These are phyloP conservation scores for Ianthella basta DNA, from an alignment of 37 sponge, comb jelly and placozoan species.

Conservation along the genomic window DNA sequence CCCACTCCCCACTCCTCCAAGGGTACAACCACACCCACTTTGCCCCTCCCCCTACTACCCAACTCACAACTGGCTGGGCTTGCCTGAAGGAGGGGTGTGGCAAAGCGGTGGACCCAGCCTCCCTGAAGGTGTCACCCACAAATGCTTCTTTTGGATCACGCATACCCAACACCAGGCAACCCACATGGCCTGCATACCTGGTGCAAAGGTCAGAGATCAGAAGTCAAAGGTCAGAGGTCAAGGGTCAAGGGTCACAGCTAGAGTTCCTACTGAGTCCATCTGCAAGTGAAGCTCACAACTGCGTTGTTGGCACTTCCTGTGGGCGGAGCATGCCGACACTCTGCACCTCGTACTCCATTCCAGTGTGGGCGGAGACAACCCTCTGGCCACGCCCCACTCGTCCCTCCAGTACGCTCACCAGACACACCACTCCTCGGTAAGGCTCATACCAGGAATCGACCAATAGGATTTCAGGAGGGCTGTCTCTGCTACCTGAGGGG, in stretches of 20 bases:
- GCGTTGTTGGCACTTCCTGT: slow-evolving; percentile 38
- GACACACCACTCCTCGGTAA: slow-evolving; percentile 88
- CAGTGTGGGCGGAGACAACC: slow-evolving; percentile 34
- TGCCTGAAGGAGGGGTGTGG: slow-evolving; percentile 82
- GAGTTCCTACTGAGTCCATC: not conserved
- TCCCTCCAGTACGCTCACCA: slow-evolving; percentile 79
- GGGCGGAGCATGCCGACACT: slow-evolving; percentile 79
- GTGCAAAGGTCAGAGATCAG: not conserved
- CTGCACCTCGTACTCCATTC: slow-evolving; percentile 55
- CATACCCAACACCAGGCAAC: slow-evolving; percentile 86
- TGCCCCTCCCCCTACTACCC: too few species aligned
- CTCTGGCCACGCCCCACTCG: slow-evolving; percentile 48
- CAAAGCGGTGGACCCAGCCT: slow-evolving; percentile 39
- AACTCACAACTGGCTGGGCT: slow-evolving; percentile 84
- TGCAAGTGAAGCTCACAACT: slow-evolving; percentile 78
- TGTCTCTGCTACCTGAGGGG: slow-evolving; percentile 25
- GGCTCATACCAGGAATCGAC: slow-evolving; percentile 92
- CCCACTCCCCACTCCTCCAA: too few species aligned
- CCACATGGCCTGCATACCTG: slow-evolving; percentile 86
- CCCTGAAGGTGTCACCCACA: slow-evolving; percentile 95
- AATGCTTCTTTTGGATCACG: slow-evolving; percentile 68
- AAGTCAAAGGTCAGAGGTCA: not conserved
- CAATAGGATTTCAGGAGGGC: slow-evolving; percentile 63
- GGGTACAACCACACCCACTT: too few species aligned
- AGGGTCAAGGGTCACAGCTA: too few species aligned